Evolutionary conservation across 1,140 invertebrate genomes (phyloP), one percentile per base, ranked within the genome.

Genomic region (Phocides pigmalion): DNA sequence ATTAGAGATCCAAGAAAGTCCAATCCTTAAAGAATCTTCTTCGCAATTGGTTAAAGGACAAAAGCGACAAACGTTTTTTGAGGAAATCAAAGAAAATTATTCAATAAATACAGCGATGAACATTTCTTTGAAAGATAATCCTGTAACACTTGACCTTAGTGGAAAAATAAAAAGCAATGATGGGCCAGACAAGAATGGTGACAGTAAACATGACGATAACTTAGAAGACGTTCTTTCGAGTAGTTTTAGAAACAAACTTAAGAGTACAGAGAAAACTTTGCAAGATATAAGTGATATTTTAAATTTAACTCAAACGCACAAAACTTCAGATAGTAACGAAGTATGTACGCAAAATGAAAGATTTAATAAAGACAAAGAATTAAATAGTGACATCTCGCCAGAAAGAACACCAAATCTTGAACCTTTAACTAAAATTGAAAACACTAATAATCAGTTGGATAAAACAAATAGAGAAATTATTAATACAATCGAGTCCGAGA

Each of bases 71-170:
- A 74, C 71, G 15, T 15, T 66, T 5, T 78, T 81, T 54, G 74
- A 84, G 17, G 79, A 87, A 67, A 65, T 87, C 15, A 81, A 77
- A 69, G 84, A 88, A 63, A 70, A 64, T 46, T 89, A 83, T 72
- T 72, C 80, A 3, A 84, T 89, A 32, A 90, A 89, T 74, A 66
- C 75, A 70, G 66, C 68, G 19, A 76, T 90, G 62, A 90, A 90
- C 68, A 90, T 89, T 51, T 63, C 87, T 22, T 62, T 87, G 58
- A 75, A 68, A 61, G 66, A 79, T 50, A 90, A 85, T 66, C 82
- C 84, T 5, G 58, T 87, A 1, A 75, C 63, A 46, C 76, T 66
- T 14, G 69, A 81, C 32, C 39, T 79, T 4, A 77, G 66, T 44
- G 56, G 63, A 15, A 58, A 74, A 58, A 35, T 32, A 32, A 76